Evolutionary conservation across 2,888 invertebrate genomes (phyloP), one percentile per base, ranked within the genome.

Genomic region (Drosophila borealis): DNA sequence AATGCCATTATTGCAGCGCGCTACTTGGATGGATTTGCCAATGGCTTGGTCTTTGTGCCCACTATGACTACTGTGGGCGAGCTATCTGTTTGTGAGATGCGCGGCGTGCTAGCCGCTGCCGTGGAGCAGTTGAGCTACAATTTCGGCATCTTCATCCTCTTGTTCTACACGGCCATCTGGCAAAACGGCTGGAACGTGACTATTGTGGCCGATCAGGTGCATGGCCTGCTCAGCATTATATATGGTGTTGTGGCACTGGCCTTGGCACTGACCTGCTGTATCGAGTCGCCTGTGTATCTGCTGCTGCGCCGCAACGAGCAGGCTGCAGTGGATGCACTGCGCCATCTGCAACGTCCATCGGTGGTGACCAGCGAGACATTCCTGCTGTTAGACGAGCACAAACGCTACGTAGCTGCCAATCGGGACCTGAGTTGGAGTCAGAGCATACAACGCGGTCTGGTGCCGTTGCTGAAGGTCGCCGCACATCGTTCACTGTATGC

Each of bases 21-120:
- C 3, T 92, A 91, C 17, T 17, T 91, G n/a, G 90, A 92, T 56
- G 91, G 91, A 0, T 65, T 87, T 14, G 92, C 90, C 17, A 88
- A 90, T 54, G 91, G 91, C 0, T 54, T 91, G 14, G 78, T 87
- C 2, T 81, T 92, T 17, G 91, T 91, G 2, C 82, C 90, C 36
- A 81, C 89, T 0, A 54, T 92, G 13, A 74, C 84, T 11, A 78
- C 86, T 0, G 76, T 79, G 14, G 92, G 92, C 0, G 91, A 91
- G 57, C 73, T 90, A 9, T 74, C 83, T 0, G 81, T 80, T 1
- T 72, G 70, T 3, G 60, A 55, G n/a, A 61, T 76, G 50, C 88
- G 91, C 0, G 92, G 92, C 0, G 67, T 82, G 17, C 59, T 87
- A n/a, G 73, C 89, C 8, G 70, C 82, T 2, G 54, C 81, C 0